Conservation (phyloP, 2,797 vertebrate species). For the Rallus crepitans region DNA sequence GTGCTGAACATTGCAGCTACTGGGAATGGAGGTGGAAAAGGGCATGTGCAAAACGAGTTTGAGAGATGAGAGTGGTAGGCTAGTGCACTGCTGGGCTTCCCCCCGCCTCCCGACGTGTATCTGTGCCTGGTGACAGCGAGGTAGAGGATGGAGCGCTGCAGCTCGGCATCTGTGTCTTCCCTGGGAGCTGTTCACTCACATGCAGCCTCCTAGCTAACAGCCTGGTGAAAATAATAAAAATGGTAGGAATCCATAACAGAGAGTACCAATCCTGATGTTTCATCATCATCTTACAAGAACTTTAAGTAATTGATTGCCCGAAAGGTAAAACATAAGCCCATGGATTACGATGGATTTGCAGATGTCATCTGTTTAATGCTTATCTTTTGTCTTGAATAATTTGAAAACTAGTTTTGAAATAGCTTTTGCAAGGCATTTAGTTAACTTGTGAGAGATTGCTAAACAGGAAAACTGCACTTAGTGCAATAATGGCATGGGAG, state of each 20-base stretch:
- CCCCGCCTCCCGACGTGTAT: neutral
- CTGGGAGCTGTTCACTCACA: neutral
- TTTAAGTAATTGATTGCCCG: neutral
- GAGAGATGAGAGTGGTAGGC: neutral
- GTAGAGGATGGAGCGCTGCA: neutral
- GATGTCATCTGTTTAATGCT: constrained; percentile 27
- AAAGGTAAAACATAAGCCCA: neutral
- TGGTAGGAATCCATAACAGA: neutral
- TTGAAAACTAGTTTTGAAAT: constrained; percentile 63
- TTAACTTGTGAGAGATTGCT: constrained; percentile 63
- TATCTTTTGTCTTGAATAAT: constrained; percentile 29
- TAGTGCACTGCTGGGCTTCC: neutral
- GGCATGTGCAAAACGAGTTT: neutral
- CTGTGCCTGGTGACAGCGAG: neutral
- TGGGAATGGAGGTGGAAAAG: neutral
- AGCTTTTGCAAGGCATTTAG: constrained; percentile 44
- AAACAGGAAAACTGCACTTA: constrained; percentile 71
- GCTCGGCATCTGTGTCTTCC: neutral
- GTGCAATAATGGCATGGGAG: constrained; percentile 33
- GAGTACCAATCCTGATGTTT: neutral
- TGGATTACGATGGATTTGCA: neutral
- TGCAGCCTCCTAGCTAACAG: neutral
- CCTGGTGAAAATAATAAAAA: neutral
- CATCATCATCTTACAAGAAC: neutral
- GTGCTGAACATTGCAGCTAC: neutral